A percentile compares a stretch with the other conserved stretches of the same genome.
Evolutionary conservation across 2,797 vertebrate genomes (phyloP).

Genomic region (Pipistrellus nathusii): DNA sequence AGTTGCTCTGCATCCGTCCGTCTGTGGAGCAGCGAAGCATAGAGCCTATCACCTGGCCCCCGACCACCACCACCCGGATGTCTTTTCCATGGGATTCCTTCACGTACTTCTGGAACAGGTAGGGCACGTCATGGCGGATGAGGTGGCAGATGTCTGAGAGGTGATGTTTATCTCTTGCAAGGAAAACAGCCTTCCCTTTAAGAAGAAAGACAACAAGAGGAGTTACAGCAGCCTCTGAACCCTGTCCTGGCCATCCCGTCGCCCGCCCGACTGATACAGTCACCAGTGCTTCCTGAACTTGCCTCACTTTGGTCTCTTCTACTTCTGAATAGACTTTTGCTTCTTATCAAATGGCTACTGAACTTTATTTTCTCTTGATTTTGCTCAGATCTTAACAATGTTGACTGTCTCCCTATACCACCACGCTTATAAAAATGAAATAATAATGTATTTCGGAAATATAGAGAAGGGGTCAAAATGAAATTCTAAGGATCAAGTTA

Average conservation of each 20-base stretch:
- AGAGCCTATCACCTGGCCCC: conserved; percentile 93
- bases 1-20: conserved; percentile 97
- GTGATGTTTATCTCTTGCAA: conserved; percentile 95
- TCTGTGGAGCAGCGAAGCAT: conserved; percentile 96
- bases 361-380: conserved; percentile 12
- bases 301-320: neutral
- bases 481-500: conserved; percentile 27
- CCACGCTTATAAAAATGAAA: neutral
- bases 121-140: conserved; percentile 94
- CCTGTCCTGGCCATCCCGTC: neutral
- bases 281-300: neutral
- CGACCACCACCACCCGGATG: conserved; percentile 94
- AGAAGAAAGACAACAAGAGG: conserved; percentile 53
- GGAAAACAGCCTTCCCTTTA: conserved; percentile 94
- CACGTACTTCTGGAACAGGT: conserved; percentile 96
- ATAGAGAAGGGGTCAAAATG: conserved; percentile 11
- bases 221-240: neutral
- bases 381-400: neutral
- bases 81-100: conserved; percentile 95
- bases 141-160: conserved; percentile 94
- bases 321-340: neutral
- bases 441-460: conserved; percentile 41
- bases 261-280: no score
- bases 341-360: neutral
- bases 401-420: neutral